Evolutionary conservation across 2,797 vertebrate genomes (phyloP).

Genomic region (Labeo calbasu): DNA sequence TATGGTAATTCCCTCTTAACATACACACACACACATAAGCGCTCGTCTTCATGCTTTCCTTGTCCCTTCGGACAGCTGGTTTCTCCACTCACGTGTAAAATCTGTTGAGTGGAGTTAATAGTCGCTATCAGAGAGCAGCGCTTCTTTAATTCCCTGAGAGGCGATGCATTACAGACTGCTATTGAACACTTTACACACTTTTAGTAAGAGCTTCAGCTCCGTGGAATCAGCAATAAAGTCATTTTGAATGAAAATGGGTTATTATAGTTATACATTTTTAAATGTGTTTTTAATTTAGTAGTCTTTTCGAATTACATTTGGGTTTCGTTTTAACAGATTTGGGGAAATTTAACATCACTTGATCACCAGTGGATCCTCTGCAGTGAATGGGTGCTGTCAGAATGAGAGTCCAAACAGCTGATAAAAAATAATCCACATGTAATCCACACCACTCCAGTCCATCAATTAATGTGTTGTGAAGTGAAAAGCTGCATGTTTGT

Average conservation of each 20-base stretch:
- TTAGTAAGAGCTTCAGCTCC: conserved; percentile 40
- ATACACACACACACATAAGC: conserved; percentile 23
- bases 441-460: not conserved
- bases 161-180: conserved; percentile 56
- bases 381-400: not conserved
- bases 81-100: conserved; percentile 38
- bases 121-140: conserved; percentile 58
- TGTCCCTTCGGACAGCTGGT: not conserved
- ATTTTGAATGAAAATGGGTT: not conserved
- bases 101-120: conserved; percentile 64
- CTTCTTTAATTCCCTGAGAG: conserved; percentile 60
- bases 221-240: not conserved
- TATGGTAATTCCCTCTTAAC: conserved; percentile 14
- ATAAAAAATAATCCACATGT: not conserved
- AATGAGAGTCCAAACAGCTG: not conserved
- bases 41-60: conserved; percentile 5
- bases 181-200: conserved; percentile 57
- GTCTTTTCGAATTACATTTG: not conserved
- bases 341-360: not conserved
- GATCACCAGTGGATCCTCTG: not conserved
- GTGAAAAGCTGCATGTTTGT: not conserved
- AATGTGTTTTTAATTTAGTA: not conserved
- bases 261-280: not conserved
- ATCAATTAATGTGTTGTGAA: not conserved
- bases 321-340: not conserved